Percentiles rank a stretch among this genome's conserved stretches.
Conservation (phyloP, 1,140 invertebrate species). For the Aphidius gifuensis region DNA sequence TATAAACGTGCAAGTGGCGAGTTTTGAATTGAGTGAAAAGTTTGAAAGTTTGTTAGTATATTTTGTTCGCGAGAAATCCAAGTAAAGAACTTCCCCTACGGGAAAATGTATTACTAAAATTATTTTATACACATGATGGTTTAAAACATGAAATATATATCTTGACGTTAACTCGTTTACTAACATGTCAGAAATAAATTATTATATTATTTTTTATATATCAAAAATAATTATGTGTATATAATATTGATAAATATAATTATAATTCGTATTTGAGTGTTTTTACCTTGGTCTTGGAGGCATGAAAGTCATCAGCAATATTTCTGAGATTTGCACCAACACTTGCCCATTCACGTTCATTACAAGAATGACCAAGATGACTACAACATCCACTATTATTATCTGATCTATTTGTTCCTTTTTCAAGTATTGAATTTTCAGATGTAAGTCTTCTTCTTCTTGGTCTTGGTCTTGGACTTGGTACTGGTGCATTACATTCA, state of each 20-base stretch:
- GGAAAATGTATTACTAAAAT: too few species aligned
- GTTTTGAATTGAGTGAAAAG: conserved; percentile 26
- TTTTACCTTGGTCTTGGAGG: conserved; percentile 51
- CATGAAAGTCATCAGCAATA: conserved; percentile 53
- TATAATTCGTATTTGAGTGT: not conserved
- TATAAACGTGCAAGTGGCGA: conserved; percentile 16
- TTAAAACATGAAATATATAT: too few species aligned
- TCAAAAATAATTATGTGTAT: too few species aligned
- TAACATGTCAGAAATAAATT: too few species aligned
- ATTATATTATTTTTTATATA: too few species aligned
- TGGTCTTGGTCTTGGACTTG: conserved; percentile 50
- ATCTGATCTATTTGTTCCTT: conserved; percentile 27
- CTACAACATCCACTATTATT: conserved; percentile 33
- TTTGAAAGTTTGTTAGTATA: conserved; percentile 24
- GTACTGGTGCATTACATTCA: conserved; percentile 47
- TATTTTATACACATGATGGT: too few species aligned
- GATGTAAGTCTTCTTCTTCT: conserved; percentile 49
- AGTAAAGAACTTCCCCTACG: too few species aligned
- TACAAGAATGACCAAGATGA: conserved; percentile 32
- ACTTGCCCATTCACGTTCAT: conserved; percentile 47
- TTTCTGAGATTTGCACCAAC: conserved; percentile 51
- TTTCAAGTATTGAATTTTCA: conserved; percentile 39
- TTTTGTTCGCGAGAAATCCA: not conserved
- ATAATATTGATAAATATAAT: too few species aligned
- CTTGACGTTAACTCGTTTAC: too few species aligned